Evolutionary conservation across 2,888 invertebrate genomes (phyloP).

Genomic region (Drosophila paramelanica): DNA sequence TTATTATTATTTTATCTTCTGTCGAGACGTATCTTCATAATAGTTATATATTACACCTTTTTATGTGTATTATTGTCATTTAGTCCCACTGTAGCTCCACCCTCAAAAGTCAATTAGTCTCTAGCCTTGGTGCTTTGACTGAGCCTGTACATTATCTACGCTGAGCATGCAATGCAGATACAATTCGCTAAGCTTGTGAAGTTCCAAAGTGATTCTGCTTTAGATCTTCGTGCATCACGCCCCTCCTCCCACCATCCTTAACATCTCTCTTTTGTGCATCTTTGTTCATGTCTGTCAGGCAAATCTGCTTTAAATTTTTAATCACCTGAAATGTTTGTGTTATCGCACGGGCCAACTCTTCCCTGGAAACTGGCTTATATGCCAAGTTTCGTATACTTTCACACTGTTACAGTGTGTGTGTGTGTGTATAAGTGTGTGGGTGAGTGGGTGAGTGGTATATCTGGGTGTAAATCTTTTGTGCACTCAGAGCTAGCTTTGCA

Average conservation of each 20-base stretch:
- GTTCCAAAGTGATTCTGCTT: slow-evolving; percentile 17
- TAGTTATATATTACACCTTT: too few relatives aligned
- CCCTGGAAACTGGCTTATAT: slow-evolving; percentile 28
- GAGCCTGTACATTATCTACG: slow-evolving; percentile 39
- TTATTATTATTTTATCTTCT: too few relatives aligned
- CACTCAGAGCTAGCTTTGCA: slow-evolving; percentile 26
- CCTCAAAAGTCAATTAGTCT: slow-evolving; percentile 57
- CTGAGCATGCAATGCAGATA: slow-evolving; percentile 47
- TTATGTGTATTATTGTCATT: background rate
- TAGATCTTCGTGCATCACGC: background rate
- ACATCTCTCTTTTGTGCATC: slow-evolving; percentile 1
- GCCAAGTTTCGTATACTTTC: slow-evolving; percentile 12
- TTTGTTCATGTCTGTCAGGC: slow-evolving; percentile 37
- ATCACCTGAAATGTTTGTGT: slow-evolving; percentile 62
- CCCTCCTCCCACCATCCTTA: background rate
- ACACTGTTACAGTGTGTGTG: background rate
- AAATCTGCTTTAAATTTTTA: slow-evolving; percentile 61
- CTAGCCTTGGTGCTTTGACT: slow-evolving; percentile 7
- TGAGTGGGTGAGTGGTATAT: slow-evolving; percentile 5
- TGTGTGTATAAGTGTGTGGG: slow-evolving; percentile 2
- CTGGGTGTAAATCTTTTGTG: slow-evolving; percentile 43
- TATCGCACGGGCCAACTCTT: slow-evolving; percentile 46
- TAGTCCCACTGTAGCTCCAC: slow-evolving; percentile 23
- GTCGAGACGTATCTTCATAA: too few relatives aligned
- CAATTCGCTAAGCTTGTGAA: slow-evolving; percentile 35